A percentile compares a stretch with the other conserved stretches of the same genome.
phyloP scores from a whole-genome alignment of 2,797 vertebrate species.

The Lutjanus argentimaculatus region DNA sequence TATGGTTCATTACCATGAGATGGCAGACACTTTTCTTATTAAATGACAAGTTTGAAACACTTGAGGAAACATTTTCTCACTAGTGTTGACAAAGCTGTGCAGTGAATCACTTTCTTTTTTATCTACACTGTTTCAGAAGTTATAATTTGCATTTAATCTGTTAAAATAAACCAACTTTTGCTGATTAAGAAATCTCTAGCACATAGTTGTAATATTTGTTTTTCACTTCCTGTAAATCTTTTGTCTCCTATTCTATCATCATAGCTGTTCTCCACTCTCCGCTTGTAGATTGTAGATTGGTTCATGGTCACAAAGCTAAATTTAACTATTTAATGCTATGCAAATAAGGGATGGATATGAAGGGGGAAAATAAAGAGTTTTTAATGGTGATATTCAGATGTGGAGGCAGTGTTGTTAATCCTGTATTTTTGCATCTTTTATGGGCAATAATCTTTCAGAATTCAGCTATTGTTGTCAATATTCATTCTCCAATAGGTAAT shows the following conservation, averaged over 20 bases:
- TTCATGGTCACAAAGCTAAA: background rate
- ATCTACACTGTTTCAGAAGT: constrained; percentile 16
- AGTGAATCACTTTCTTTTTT: constrained; percentile 11
- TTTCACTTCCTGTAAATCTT: constrained; percentile 27
- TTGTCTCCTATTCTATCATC: too few relatives aligned
- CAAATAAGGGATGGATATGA: background rate
- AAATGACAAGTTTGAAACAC: constrained; percentile 48
- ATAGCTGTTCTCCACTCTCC: background rate
- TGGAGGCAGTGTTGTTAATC: background rate
- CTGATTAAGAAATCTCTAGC: constrained; percentile 14
- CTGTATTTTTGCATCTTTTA: background rate
- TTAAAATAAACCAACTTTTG: constrained; percentile 28
- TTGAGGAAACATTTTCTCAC: constrained; percentile 59
- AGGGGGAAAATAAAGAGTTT: background rate
- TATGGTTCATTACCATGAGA: constrained; percentile 36
- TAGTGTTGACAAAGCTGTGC: constrained; percentile 19
- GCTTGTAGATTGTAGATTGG: background rate
- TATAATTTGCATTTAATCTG: constrained; percentile 19
- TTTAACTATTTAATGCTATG: background rate
- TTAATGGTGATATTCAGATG: background rate
- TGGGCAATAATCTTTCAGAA: background rate
- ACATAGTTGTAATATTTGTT: constrained; percentile 24
- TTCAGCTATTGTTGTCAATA: constrained; percentile 8
- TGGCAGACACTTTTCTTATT: constrained; percentile 27
- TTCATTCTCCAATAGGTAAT: constrained; percentile 10